Evolutionary conservation across 1,140 invertebrate genomes (phyloP).

Genomic region (Chrysoperla carnea): DNA sequence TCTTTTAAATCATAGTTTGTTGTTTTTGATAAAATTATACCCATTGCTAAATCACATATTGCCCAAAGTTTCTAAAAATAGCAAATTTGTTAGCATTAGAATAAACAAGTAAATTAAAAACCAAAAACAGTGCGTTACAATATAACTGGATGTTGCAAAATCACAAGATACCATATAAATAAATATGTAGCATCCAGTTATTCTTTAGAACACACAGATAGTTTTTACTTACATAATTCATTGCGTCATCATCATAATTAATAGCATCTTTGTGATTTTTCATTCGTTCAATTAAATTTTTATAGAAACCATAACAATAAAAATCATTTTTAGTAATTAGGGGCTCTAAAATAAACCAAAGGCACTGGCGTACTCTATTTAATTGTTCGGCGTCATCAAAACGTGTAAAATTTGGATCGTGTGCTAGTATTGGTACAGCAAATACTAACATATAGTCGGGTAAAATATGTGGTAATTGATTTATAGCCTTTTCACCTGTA

Average conservation of each 20-base stretch:
- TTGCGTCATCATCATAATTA: slow-evolving; percentile 58
- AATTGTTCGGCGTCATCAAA: slow-evolving; percentile 58
- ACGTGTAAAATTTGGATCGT: slow-evolving; percentile 68
- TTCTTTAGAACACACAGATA: too few species aligned
- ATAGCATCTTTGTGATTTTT: slow-evolving; percentile 82
- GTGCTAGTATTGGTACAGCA: slow-evolving; percentile 80
- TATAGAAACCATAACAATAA: slow-evolving; percentile 92
- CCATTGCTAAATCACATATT: slow-evolving; percentile 84
- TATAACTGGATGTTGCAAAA: too few species aligned
- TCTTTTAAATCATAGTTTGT: slow-evolving; percentile 78
- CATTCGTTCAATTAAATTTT: slow-evolving; percentile 80
- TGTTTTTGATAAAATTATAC: slow-evolving; percentile 72
- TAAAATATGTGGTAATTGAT: slow-evolving; percentile 67
- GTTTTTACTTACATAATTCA: slow-evolving; percentile 56
- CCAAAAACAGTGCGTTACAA: too few species aligned
- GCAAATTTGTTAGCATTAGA: too few species aligned
- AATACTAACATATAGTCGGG: slow-evolving; percentile 95
- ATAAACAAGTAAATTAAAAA: too few species aligned
- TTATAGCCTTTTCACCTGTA: slow-evolving; percentile 41
- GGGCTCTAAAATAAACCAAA: slow-evolving; percentile 89
- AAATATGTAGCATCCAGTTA: too few species aligned
- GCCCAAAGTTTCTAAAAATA: slow-evolving; percentile 81
- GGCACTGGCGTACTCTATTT: slow-evolving; percentile 60
- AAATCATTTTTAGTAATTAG: slow-evolving; percentile 83
- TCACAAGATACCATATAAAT: too few species aligned